phyloP scores from a whole-genome alignment of 2,888 invertebrate species.

The Flexamia atlantica region DNA sequence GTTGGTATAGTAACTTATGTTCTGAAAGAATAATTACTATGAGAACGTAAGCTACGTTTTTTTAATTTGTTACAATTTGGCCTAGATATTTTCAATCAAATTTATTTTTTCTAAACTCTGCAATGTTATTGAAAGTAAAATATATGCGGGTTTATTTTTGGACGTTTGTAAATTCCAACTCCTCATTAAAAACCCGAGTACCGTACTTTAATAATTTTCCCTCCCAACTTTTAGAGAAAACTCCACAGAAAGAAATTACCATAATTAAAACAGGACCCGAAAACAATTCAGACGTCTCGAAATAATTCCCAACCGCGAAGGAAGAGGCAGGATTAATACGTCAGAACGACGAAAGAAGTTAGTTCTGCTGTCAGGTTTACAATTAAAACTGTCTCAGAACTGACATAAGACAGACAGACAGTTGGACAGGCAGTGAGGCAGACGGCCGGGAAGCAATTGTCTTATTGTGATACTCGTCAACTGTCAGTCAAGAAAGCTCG shows the following conservation, averaged over 20 bases:
- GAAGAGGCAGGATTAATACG: constrained; percentile 40
- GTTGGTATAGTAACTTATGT: too few relatives aligned
- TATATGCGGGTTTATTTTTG: too few relatives aligned
- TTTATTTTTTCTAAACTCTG: too few relatives aligned
- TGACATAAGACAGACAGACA: constrained; percentile 46
- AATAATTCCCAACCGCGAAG: constrained; percentile 14
- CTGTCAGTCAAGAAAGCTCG: constrained; percentile 47
- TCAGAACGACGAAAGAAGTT: constrained; percentile 58
- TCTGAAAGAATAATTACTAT: too few relatives aligned
- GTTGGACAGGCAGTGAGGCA: constrained; percentile 30
- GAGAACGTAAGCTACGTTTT: too few relatives aligned
- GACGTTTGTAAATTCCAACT: too few relatives aligned
- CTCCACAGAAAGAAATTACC: neutral
- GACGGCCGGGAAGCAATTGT: constrained; percentile 57
- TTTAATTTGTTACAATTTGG: too few relatives aligned
- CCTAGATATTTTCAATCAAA: too few relatives aligned
- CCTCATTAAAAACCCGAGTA: too few relatives aligned
- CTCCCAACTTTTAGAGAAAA: neutral
- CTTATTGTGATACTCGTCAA: constrained; percentile 56
- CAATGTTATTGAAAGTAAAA: too few relatives aligned
- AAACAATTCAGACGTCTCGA: constrained; percentile 17
- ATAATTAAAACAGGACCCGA: neutral
- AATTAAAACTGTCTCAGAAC: constrained; percentile 55
- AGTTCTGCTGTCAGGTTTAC: constrained; percentile 52
- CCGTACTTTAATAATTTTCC: too few relatives aligned